A percentile compares a stretch with the other conserved stretches of the same genome.
Evolutionary conservation across 1,140 invertebrate species (phyloP).

Genomic region (Drosophila sulfurigaster): DNA sequence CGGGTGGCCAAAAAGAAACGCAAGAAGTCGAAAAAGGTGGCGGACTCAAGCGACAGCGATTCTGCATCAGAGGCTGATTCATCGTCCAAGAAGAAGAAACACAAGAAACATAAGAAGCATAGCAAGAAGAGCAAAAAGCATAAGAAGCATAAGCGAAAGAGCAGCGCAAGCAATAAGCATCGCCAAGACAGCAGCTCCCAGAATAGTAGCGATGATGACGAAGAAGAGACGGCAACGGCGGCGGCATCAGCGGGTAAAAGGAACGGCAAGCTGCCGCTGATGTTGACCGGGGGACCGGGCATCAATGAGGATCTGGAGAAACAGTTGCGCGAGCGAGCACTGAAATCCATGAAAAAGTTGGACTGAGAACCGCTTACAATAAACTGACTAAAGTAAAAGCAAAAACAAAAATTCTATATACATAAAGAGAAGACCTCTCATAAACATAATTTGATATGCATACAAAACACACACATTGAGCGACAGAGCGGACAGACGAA

Average conservation of each 20-base stretch:
- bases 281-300: constrained; percentile 87
- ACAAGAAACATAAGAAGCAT: constrained; percentile 90
- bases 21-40: constrained; percentile 83
- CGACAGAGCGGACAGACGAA: constrained; percentile 10
- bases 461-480: constrained; percentile 24
- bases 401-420: constrained; percentile 1
- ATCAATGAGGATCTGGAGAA: constrained; percentile 93
- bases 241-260: constrained; percentile 68
- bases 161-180: constrained; percentile 86
- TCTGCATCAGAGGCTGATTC: constrained; percentile 88
- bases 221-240: constrained; percentile 53
- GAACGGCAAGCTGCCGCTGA: constrained; percentile 84
- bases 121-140: constrained; percentile 90
- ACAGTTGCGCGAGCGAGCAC: constrained; percentile 93
- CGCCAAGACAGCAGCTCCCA: constrained; percentile 86
- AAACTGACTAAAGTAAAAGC: constrained; percentile 33
- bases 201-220: constrained; percentile 86
- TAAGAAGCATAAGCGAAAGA: constrained; percentile 88
- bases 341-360: constrained; percentile 88
- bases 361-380: constrained; percentile 58
- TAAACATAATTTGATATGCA: constrained; percentile 9
- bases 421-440: constrained; percentile 10
- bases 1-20: constrained; percentile 86
- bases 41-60: constrained; percentile 87
- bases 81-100: constrained; percentile 87